Percentiles rank a stretch among this genome's conserved stretches.
These are phyloP conservation scores for Eucriotettix oculatus DNA, from an alignment of 2,888 invertebrate genomes.

Conservation along the genomic window DNA sequence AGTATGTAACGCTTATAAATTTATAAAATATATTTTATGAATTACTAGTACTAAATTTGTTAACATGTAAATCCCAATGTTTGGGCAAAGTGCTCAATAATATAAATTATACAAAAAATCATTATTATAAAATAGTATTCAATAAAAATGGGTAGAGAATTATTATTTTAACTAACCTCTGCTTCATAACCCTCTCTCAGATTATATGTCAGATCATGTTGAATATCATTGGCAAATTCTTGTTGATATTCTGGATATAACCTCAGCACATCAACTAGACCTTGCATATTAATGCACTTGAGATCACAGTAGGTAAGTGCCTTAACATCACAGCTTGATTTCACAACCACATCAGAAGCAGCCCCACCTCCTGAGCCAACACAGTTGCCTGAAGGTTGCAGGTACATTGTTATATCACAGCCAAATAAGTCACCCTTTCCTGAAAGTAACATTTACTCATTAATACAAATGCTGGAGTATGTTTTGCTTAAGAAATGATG, in stretches of 20 bases:
- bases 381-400: conserved; percentile 43
- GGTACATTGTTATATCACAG: conserved; percentile 72
- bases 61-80: no score
- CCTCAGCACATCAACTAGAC: conserved; percentile 72
- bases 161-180: conserved; percentile 35
- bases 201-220: conserved; percentile 89
- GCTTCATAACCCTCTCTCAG: conserved; percentile 84
- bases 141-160: no score
- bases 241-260: conserved; percentile 90
- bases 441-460: conserved; percentile 23
- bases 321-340: conserved; percentile 88
- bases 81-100: no score
- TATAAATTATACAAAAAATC: no score
- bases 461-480: not conserved
- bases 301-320: conserved; percentile 92
- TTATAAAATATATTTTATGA: no score
- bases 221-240: conserved; percentile 84
- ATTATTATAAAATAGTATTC: no score
- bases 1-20: no score
- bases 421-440: conserved; percentile 94
- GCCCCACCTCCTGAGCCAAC: conserved; percentile 38
- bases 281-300: conserved; percentile 83
- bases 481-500: no score
- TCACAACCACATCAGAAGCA: conserved; percentile 59
- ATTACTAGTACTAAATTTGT: no score